Percentiles rank a stretch among this genome's conserved stretches.
Evolutionary conservation across 1,140 invertebrate species (phyloP).

Genomic region (Lepidurus couesii): DNA sequence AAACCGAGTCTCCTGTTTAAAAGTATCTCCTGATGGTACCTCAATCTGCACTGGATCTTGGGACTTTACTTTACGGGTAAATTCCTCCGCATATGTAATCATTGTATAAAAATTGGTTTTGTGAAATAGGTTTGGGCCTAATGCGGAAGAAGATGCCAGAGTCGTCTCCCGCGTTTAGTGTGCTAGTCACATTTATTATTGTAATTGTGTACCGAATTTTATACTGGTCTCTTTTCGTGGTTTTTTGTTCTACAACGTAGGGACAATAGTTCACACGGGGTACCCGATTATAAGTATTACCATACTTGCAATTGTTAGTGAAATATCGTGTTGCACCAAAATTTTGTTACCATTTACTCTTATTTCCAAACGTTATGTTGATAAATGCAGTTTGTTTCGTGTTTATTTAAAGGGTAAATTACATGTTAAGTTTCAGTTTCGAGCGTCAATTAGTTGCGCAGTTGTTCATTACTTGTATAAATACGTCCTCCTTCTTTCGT

Average conservation of each 20-base stretch:
- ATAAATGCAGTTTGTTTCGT: not conserved
- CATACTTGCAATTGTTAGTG: not conserved
- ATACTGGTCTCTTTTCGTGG: not conserved
- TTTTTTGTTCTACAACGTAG: no score
- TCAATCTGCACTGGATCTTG: slow-evolving; percentile 95
- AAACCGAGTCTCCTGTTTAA: slow-evolving; percentile 86
- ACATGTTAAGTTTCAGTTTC: not conserved
- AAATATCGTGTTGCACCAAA: not conserved
- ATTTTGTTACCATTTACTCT: no score
- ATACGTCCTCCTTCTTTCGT: not conserved
- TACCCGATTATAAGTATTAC: no score
- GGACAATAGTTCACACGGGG: no score
- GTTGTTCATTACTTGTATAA: not conserved
- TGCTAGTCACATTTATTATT: slow-evolving; percentile 24
- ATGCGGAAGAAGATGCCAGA: not conserved
- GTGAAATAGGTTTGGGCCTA: slow-evolving; percentile 32
- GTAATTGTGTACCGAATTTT: not conserved
- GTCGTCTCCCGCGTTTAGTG: not conserved
- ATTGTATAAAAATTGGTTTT: not conserved
- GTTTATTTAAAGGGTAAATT: not conserved
- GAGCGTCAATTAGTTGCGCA: not conserved
- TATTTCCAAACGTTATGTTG: no score
- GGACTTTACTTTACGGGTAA: slow-evolving; percentile 90
- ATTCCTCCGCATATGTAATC: slow-evolving; percentile 20
- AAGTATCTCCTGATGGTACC: slow-evolving; percentile 95